Conservation (phyloP, 2,113 vertebrate genomes). For the Oryzias woworae region DNA sequence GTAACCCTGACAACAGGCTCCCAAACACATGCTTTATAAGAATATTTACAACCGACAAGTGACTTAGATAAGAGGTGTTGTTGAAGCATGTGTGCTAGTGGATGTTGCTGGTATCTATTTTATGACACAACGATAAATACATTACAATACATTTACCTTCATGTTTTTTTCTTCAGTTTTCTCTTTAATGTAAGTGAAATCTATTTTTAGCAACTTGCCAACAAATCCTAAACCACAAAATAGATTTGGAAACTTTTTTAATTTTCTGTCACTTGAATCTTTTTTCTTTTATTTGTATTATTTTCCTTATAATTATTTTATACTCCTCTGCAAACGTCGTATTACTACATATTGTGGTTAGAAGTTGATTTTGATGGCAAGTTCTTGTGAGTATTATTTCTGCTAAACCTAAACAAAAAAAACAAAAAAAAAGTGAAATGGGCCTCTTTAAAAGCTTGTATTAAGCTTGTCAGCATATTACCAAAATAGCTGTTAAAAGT, state of each 20-base stretch:
- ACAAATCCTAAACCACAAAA: too few relatives aligned
- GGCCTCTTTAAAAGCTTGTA: not conserved
- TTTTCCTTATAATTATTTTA: not conserved
- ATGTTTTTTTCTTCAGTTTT: not conserved
- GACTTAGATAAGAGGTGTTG: constrained; percentile 35
- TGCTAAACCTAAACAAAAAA: not conserved
- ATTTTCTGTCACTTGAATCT: constrained; percentile 1
- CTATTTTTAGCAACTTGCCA: too few relatives aligned
- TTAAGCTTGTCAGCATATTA: not conserved
- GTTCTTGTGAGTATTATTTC: not conserved
- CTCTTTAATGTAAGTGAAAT: too few relatives aligned
- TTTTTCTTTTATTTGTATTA: not conserved
- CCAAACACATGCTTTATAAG: constrained; percentile 43
- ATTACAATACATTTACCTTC: constrained; percentile 9
- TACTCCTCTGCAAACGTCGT: constrained; percentile 1
- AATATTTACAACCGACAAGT: constrained; percentile 68
- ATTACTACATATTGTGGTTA: constrained; percentile 6
- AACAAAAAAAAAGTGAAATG: not conserved
- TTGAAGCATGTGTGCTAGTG: constrained; percentile 31
- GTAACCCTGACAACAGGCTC: constrained; percentile 69
- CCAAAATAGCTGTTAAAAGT: constrained; percentile 1
- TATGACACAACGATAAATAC: constrained; percentile 1
- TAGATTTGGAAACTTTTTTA: not conserved
- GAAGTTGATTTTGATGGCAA: constrained; percentile 22
- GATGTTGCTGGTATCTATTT: not conserved